Conservation (phyloP, 2,113 vertebrate species). For the Thryonomys swinderianus region DNA sequence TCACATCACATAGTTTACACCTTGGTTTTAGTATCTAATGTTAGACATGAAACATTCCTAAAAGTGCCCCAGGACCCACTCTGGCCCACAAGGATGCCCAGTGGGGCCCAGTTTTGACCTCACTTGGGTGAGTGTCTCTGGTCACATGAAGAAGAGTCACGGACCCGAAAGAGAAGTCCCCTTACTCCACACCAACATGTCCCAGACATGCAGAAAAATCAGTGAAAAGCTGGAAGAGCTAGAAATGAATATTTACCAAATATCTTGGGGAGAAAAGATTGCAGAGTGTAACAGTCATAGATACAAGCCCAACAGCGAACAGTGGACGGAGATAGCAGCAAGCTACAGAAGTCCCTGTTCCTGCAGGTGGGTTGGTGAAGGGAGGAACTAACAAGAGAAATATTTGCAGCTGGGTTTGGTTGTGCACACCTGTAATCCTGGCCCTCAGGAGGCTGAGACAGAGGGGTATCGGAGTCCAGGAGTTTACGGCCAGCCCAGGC, state of each 20-base stretch:
- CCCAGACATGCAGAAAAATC: neutral
- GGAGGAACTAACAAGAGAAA: neutral
- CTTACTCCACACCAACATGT: neutral
- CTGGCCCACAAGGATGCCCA: neutral
- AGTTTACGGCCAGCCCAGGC: neutral
- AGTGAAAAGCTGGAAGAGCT: neutral
- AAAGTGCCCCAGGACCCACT: neutral
- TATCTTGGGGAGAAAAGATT: neutral
- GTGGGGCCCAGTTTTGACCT: neutral
- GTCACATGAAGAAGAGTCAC: accelerated
- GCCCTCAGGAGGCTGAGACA: neutral
- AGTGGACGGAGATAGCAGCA: neutral
- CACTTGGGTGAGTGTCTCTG: accelerated
- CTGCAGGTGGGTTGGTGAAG: accelerated
- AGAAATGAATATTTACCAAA: neutral
- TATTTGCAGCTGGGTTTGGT: too few species aligned
- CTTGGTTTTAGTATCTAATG: neutral
- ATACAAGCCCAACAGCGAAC: neutral
- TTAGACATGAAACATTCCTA: neutral
- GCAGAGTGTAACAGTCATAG: neutral
- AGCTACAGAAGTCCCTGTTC: neutral
- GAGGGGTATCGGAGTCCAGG: neutral
- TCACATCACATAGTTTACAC: neutral
- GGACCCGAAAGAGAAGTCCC: neutral
- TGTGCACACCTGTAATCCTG: neutral